Evolutionary conservation across 2,888 invertebrate species (phyloP).

Genomic region (Coenonympha arcania): DNA sequence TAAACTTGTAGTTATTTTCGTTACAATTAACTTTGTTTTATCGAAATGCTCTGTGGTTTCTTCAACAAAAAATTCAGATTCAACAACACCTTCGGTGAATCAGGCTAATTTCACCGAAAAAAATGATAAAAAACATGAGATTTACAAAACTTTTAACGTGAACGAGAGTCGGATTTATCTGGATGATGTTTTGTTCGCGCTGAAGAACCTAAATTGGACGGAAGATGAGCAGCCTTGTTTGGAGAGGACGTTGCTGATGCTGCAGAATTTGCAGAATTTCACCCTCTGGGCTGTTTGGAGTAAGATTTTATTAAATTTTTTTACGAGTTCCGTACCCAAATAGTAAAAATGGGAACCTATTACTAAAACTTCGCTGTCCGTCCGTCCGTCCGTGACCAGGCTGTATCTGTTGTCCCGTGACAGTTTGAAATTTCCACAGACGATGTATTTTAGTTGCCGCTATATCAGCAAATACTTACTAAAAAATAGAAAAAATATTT

Average conservation of each 20-base stretch:
- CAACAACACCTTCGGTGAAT: constrained; percentile 18
- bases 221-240: constrained; percentile 50
- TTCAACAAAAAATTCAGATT: constrained; percentile 19
- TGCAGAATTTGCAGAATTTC: constrained; percentile 63
- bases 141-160: constrained; percentile 28
- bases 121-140: constrained; percentile 28
- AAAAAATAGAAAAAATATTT: too few species aligned
- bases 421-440: too few species aligned
- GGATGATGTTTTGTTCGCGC: constrained; percentile 55
- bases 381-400: too few species aligned
- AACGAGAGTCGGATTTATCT: constrained; percentile 47
- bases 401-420: too few species aligned
- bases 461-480: too few species aligned
- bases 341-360: too few species aligned
- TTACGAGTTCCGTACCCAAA: too few species aligned
- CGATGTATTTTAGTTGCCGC: too few species aligned
- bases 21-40: constrained; percentile 1
- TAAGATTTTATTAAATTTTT: constrained; percentile 40
- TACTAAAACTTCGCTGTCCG: too few species aligned
- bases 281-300: constrained; percentile 75
- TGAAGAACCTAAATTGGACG: constrained; percentile 57
- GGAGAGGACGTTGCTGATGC: constrained; percentile 47
- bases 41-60: constrained; percentile 8
- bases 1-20: too few species aligned
- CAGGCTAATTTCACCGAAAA: constrained; percentile 14